Base-by-base conservation (phyloP, 2,888 invertebrate genomes). In the Dasysyrphus albostriatus region DNA sequence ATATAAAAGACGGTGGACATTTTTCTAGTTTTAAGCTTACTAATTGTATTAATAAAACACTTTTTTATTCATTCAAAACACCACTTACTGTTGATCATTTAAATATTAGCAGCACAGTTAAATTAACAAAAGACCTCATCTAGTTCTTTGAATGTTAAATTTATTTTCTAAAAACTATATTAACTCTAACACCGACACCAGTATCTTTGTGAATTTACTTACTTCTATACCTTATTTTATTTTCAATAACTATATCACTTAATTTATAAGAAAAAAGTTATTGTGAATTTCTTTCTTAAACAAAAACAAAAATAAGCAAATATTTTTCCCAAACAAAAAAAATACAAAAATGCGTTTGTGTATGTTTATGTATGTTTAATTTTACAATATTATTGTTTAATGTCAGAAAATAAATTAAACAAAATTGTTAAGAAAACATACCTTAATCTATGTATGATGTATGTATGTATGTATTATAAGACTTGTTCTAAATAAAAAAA, bases 301-400 rank as follows among this genome's bases (percentile, higher is more conserved):
- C 4, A 49, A 69, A 19, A 37, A 39, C 12, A 8, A 54, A 24
- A 51, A 69, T 24, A n/a, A 67, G 19, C 24, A 42, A 32, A 42
- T n/a, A 5, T 44, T 42, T 12, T 24, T 61, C 24, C 24, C 14
- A 24, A 61, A 59, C 24, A 32, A 59, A 58, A 34, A 58, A 37
- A 37, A 1, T 5, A n/a, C n/a, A n/a, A 37, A 19, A 42, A 44
- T 65, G 16, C n/a, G 19, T 85, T 63, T 82, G 63, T 74, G 77
- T 85, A 85, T 82, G 73, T 73, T 81, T 81, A 63, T 74, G 58
- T 74, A 63, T 63, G 29, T 49, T 34, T 75, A 39, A 32, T 77
- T 73, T 67, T 39, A 39, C n/a, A 54, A 74, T 54, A 54, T 69
- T 63, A 58, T 82, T 44, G 37, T 78, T 72, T 59, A 70, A 37